These are phyloP conservation scores for Argya squamiceps DNA, from an alignment of 2,797 vertebrate species.

Conservation along the genomic window DNA sequence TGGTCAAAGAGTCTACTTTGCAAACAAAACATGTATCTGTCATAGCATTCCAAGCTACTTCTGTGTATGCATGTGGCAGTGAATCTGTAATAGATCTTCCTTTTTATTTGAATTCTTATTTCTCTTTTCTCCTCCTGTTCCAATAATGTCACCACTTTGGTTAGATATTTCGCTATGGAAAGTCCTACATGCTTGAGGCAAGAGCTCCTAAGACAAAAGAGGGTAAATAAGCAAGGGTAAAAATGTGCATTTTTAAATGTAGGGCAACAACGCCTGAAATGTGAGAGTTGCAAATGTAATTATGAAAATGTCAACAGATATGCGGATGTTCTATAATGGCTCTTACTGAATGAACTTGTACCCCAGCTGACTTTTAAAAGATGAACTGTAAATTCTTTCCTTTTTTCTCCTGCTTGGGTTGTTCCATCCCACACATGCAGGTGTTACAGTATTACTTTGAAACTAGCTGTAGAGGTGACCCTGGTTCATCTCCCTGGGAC, in stretches of 20 bases:
- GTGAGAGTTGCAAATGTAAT: background rate
- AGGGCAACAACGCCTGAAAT: background rate
- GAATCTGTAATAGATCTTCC: background rate
- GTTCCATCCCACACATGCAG: background rate
- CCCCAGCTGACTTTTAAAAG: background rate
- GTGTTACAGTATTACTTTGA: background rate
- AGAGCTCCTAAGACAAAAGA: background rate
- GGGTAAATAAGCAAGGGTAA: background rate
- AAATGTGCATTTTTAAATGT: background rate
- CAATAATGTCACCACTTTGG: background rate
- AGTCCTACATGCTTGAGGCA: background rate
- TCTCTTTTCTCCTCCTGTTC: background rate
- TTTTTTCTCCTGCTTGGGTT: background rate
- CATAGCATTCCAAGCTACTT: background rate
- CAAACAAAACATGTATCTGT: background rate
- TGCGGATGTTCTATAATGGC: background rate
- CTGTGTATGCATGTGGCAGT: background rate
- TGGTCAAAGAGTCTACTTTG: background rate
- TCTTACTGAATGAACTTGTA: background rate
- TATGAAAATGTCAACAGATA: background rate
- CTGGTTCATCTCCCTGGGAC: background rate
- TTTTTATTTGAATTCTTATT: background rate
- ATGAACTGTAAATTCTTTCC: background rate
- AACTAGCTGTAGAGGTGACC: background rate
- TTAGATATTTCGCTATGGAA: background rate